Percentiles rank a stretch among this genome's conserved stretches.
These are phyloP conservation scores for Buphagus erythrorhynchus DNA, from an alignment of 2,797 vertebrate species.

Conservation along the genomic window DNA sequence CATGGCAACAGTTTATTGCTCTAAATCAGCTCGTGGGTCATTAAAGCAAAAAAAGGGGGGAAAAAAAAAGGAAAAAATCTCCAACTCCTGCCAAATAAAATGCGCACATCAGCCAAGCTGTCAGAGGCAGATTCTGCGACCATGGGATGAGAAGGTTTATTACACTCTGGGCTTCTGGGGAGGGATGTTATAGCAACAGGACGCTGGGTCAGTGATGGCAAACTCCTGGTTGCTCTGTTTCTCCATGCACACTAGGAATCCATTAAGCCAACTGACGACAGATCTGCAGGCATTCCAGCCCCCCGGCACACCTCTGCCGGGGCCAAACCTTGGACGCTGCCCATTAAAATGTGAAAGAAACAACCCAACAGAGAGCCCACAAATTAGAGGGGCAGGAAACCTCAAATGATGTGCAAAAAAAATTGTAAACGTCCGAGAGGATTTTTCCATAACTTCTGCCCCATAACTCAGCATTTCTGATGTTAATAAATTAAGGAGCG, in stretches of 20 bases:
- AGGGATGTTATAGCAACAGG: not conserved
- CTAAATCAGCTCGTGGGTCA: slow-evolving; percentile 77
- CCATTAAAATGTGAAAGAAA: slow-evolving; percentile 34
- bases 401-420: slow-evolving; percentile 73
- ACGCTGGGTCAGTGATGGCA: slow-evolving; percentile 15
- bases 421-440: slow-evolving; percentile 32
- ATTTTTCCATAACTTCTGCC: slow-evolving; percentile 59
- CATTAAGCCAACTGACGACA: slow-evolving; percentile 70
- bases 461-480: slow-evolving; percentile 57
- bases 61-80: slow-evolving; percentile 10
- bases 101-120: slow-evolving; percentile 37
- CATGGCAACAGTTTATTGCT: slow-evolving; percentile 76
- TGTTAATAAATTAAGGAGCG: slow-evolving; percentile 33
- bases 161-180: slow-evolving; percentile 17
- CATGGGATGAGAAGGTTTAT: slow-evolving; percentile 64
- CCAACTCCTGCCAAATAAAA: slow-evolving; percentile 62
- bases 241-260: slow-evolving; percentile 24
- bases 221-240: slow-evolving; percentile 18
- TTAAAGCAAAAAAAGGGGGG: slow-evolving; percentile 61
- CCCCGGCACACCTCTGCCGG: not conserved
- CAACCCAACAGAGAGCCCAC: slow-evolving; percentile 48
- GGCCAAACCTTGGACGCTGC: slow-evolving; percentile 28
- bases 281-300: slow-evolving; percentile 8
- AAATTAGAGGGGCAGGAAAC: slow-evolving; percentile 70
- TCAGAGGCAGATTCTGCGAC: slow-evolving; percentile 50